Evolutionary conservation across 2,113 vertebrate species (phyloP), one percentile per base, ranked within the genome.

Genomic region (Lates calcarifer): DNA sequence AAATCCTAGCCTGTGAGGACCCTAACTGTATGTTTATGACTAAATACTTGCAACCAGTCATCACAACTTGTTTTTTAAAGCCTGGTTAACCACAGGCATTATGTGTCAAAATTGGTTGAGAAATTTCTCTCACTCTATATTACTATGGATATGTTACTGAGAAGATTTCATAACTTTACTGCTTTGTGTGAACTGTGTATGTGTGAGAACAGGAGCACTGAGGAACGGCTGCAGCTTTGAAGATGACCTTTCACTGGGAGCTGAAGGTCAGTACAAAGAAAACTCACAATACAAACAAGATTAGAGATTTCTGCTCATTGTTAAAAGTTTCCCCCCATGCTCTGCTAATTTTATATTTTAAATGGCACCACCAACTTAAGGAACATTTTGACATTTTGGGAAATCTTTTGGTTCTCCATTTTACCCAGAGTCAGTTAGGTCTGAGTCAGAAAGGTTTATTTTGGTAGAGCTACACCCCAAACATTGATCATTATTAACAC

Each of bases 201-300:
- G 43, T 79, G 78, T 89, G 82, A 53, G 81, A 81, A 91, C 92
- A 98, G 97, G 97, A 91, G 94, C 88, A 56, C 78, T 93, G 86
- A 98, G 89, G 95, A 97, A 97, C 93, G 97, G 97, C 93, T 97
- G 97, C 94, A 99, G 98, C 94, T 99, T 99, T 95, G 98, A 99
- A 96, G 98, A 99, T 97, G 98, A 99, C 94, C 95, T 99, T 90
- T 98, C 96, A 49, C 91, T 99, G 93, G 98, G 98, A 95, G 98
- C 98, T 1, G 98, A 99, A 96, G 98, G 98, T 99, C 89, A 93
- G 90, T 87, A 35, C 10, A 26, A 24, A 69, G 24, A 66, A 82
- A 77, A 68, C 76, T 76, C 31, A 85, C 77, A 85, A 69, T 76
- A 29, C 73, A 87, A 84, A 79, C 61, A 77, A 58, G 66, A 86